These are phyloP conservation scores for Drosophila kokeensis DNA, from an alignment of 2,888 invertebrate species.

Conservation along the genomic window DNA sequence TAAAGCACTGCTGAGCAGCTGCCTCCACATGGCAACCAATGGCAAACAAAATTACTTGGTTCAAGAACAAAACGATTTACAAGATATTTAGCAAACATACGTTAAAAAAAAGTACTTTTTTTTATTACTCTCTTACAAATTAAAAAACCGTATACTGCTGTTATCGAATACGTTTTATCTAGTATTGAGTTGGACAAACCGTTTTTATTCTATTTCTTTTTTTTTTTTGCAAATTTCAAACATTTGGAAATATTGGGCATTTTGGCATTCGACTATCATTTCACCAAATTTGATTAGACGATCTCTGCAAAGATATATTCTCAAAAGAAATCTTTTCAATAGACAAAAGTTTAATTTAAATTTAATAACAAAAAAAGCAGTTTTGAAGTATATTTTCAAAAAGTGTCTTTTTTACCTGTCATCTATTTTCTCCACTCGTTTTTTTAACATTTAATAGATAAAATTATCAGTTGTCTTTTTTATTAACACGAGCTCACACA, in stretches of 20 bases:
- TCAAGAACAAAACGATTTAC: not conserved
- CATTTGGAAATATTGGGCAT: not conserved
- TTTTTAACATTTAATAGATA: not conserved
- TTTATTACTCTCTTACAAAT: not conserved
- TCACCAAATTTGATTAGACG: not conserved
- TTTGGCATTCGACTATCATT: rapidly evolving
- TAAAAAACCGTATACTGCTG: not conserved
- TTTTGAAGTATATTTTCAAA: not conserved
- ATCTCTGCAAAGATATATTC: not conserved
- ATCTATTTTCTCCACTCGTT: not conserved
- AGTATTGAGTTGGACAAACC: not conserved
- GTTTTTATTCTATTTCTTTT: too few relatives aligned
- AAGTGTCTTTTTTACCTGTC: not conserved
- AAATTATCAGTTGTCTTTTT: not conserved
- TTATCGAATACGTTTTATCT: too few relatives aligned
- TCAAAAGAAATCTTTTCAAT: not conserved
- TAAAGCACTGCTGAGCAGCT: slow-evolving; percentile 17
- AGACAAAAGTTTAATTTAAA: not conserved
- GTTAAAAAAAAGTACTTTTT: not conserved
- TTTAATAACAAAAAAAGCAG: not conserved
- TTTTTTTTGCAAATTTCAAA: not conserved
- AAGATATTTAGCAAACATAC: not conserved
- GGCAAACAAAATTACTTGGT: slow-evolving; percentile 32
- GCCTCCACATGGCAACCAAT: slow-evolving; percentile 19
- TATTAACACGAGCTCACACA: slow-evolving; percentile 9